These are phyloP conservation scores for Sturmia bella DNA, from an alignment of 2,888 invertebrate genomes.

Conservation along the genomic window DNA sequence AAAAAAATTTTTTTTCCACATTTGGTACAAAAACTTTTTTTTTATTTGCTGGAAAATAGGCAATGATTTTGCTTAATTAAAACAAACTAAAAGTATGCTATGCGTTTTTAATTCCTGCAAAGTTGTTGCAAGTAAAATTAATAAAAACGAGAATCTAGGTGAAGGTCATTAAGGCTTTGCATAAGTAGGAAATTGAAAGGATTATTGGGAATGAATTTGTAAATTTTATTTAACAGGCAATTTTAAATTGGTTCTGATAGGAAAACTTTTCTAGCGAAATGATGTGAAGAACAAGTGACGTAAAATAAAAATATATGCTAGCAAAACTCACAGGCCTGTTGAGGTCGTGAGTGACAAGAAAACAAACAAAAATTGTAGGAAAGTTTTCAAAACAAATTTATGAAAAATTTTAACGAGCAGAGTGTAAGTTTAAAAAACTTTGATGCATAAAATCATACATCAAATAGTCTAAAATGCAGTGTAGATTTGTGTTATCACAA, in stretches of 20 bases:
- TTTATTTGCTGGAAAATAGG: slow-evolving; percentile 40
- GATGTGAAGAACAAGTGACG: neutral
- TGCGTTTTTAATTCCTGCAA: slow-evolving; percentile 18
- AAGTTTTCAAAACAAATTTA: too few species aligned
- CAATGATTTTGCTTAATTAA: slow-evolving; percentile 58
- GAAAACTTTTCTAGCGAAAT: neutral
- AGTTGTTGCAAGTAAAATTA: neutral
- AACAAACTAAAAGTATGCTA: slow-evolving; percentile 58
- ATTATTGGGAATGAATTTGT: neutral
- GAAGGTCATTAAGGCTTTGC: slow-evolving; percentile 27
- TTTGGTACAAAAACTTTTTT: slow-evolving; percentile 9
- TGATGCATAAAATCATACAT: too few species aligned
- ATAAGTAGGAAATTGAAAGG: neutral
- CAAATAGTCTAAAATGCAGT: too few species aligned
- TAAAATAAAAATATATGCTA: neutral
- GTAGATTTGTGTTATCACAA: too few species aligned
- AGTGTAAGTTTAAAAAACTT: too few species aligned
- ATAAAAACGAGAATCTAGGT: slow-evolving; percentile 7
- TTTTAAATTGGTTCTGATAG: neutral
- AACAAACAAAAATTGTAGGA: too few species aligned
- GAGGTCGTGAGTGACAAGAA: too few species aligned
- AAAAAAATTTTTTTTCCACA: slow-evolving; percentile 14
- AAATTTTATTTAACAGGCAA: neutral
- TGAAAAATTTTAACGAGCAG: too few species aligned
- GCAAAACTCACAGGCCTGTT: too few species aligned